Base-by-base conservation (phyloP, 2,888 invertebrate species). In the Dendrolimus pini region DNA sequence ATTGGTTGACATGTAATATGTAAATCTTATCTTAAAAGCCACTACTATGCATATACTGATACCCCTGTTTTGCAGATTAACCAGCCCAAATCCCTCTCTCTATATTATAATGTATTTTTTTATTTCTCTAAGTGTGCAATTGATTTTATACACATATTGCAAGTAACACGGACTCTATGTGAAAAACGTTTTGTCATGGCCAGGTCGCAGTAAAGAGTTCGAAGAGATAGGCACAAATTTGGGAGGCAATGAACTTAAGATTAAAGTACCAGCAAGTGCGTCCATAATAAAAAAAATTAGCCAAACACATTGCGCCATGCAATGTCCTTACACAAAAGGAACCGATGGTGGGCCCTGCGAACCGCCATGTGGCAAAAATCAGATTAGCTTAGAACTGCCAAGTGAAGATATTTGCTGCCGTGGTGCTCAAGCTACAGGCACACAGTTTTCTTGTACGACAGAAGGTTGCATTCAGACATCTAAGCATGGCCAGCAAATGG, bases 241-340 rank as follows among this genome's bases (percentile, higher is more conserved):
- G 71, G 77, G 75, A 69, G 89, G 85, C 67, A 89, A 89, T 71
- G 89, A 89, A 68, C 78, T 89, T 65, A 90, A 84, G 77, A 88
- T 89, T 61, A 88, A 85, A 80, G 83, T 90, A 56, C 89, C 89
- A 59, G 87, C 83, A 53, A 74, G 66, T 61, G 72, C 85, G 53
- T 77, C 89, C 56, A 74, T 87, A 61, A 85, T 90, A 65, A 89
- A 87, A 83, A 87, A 88, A 74, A 85, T 90, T 60, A 86, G 89
- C 67, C 88, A 89, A 69, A 88, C 87, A 41, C 86, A 88, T 70
- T 85, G 85, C 62, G 65, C 80, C 55, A 76, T 89, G 80, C 87
- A 85, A 71, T 71, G 75, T 62, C 87, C 89, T 7, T 89, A 78
- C 61, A 65, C 63, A 9, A 82, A 82, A 68, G 70, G 65, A 30